Base-by-base conservation (phyloP, 2,797 vertebrate genomes). In the Falco rusticolus region DNA sequence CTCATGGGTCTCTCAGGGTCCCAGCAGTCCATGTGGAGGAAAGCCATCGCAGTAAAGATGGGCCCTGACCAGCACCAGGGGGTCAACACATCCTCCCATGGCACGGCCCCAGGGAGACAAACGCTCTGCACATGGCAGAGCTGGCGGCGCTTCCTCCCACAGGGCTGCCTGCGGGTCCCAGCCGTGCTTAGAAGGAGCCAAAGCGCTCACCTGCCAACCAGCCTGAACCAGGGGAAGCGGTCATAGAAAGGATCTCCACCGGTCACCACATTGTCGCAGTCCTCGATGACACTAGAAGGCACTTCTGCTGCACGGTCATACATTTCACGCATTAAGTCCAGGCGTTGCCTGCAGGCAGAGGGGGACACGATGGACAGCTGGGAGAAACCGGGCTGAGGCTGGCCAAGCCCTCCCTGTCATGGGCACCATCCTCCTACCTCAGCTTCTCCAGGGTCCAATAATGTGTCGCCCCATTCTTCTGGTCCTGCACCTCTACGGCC, bases 361-460 rank as follows among this genome's bases (percentile, higher is more conserved):
- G 26, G 54, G 26, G n/a, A 54, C 1, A 3, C 2, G 6, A 4
- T 0, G 0, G 41, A 39, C 21, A 51, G 24, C 1, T 0, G 69
- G 37, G 63, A 87, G 75, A 45, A 79, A 43, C 10, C 0, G 7
- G 53, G 57, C 56, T n/a, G 53, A 3, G 53, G 51, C 51, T 2
- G 2, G 25, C 19, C 4, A 1, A 37, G 51, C 37, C 48, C 45
- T 29, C 39, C 31, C 29, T 0, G 0, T 43, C 16, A 1, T 1
- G 3, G 78, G 17, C 75, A 21, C 21, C 2, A 4, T 26, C 33
- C 17, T 3, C 84, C 22, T 75, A 99, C 99, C 99, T 99, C 94
- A 99, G 98, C 95, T 99, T 99, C 93, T 99, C 99, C 92, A 99
- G 97, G 5, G 99, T 99, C 99, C 99, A 99, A 94, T 99, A 99